Conservation (phyloP, 2,888 invertebrate species). For the Lochmaea capreae region DNA sequence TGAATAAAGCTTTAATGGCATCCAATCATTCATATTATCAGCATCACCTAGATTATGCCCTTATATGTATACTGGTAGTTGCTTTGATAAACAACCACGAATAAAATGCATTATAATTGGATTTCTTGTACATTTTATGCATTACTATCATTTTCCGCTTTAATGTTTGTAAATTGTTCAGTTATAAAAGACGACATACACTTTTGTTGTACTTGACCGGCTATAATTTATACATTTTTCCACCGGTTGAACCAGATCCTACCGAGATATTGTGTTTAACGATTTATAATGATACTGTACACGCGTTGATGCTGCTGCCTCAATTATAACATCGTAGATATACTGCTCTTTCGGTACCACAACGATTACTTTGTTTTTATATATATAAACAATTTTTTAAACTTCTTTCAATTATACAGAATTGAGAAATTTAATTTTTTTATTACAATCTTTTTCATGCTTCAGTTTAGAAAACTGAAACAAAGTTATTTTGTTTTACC, state of each 20-base stretch:
- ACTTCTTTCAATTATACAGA: not conserved
- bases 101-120: constrained; percentile 58
- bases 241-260: constrained; percentile 42
- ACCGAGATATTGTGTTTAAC: constrained; percentile 27
- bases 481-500: too few relatives aligned
- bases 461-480: too few relatives aligned
- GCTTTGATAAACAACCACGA: constrained; percentile 55
- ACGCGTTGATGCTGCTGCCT: constrained; percentile 13
- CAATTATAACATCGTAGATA: not conserved
- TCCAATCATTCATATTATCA: constrained; percentile 54
- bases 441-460: not conserved
- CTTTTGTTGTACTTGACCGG: constrained; percentile 52
- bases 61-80: constrained; percentile 53
- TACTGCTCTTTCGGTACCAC: not conserved
- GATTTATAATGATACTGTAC: constrained; percentile 39
- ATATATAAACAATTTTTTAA: not conserved
- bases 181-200: constrained; percentile 50
- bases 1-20: constrained; percentile 44
- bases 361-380: not conserved
- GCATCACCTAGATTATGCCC: constrained; percentile 55
- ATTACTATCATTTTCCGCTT: constrained; percentile 54
- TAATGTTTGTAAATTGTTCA: constrained; percentile 53
- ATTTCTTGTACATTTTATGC: constrained; percentile 55
- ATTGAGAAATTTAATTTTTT: not conserved
- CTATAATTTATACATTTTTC: constrained; percentile 50